Percentiles rank a stretch among this genome's conserved stretches.
phyloP scores from a whole-genome alignment of 2,888 invertebrate genomes.

The Scelioninae gen. 2 region DNA sequence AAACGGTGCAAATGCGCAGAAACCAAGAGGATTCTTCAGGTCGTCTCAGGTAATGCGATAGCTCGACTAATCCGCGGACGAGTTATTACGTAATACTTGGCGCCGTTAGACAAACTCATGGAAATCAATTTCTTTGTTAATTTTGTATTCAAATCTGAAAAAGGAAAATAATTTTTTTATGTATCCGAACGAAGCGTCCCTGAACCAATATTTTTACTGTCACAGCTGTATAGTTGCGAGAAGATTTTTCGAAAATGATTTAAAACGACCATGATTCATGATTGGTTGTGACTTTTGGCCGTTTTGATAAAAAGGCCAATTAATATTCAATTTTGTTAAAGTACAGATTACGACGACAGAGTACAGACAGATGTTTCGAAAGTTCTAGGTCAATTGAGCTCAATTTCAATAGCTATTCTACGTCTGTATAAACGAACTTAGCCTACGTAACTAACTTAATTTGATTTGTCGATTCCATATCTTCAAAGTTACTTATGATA shows the following conservation, averaged over 20 bases:
- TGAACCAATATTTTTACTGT: too few species aligned
- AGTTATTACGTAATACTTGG: slow-evolving; percentile 26
- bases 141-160: too few species aligned
- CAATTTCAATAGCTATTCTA: slow-evolving; percentile 52
- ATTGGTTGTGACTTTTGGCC: slow-evolving; percentile 5
- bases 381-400: slow-evolving; percentile 65
- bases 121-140: too few species aligned
- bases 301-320: slow-evolving; percentile 38
- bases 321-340: slow-evolving; percentile 35
- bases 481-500: slow-evolving; percentile 22
- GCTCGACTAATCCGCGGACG: slow-evolving; percentile 27
- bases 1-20: slow-evolving; percentile 30
- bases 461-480: slow-evolving; percentile 62
- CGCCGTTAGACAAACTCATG: background rate
- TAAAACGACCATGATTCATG: too few species aligned
- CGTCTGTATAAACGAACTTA: slow-evolving; percentile 49
- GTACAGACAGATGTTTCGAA: slow-evolving; percentile 49
- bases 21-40: slow-evolving; percentile 21
- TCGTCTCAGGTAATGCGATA: slow-evolving; percentile 37
- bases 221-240: too few species aligned
- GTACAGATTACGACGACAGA: slow-evolving; percentile 13
- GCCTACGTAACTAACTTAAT: slow-evolving; percentile 60
- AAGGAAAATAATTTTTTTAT: background rate
- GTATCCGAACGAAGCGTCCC: background rate
- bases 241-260: too few species aligned